Percentiles rank a stretch among this genome's conserved stretches.
Evolutionary conservation across 2,797 vertebrate genomes (phyloP).

Genomic region (Distichodus sexfasciatus): DNA sequence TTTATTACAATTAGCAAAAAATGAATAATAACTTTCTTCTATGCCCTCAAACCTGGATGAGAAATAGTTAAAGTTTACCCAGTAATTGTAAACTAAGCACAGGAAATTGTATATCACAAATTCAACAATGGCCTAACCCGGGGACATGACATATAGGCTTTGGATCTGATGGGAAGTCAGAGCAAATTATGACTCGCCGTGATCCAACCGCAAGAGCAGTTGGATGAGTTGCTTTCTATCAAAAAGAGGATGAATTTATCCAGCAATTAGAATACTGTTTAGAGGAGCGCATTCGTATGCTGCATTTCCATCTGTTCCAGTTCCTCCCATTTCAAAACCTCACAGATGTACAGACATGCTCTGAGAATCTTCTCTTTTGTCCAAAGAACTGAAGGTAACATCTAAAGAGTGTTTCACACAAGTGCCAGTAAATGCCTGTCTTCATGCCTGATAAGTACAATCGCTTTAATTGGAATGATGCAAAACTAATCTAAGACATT

Average conservation of each 20-base stretch:
- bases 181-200: constrained; percentile 38
- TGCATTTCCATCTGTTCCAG: constrained; percentile 40
- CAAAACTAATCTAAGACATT: constrained; percentile 35
- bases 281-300: constrained; percentile 36
- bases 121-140: constrained; percentile 41
- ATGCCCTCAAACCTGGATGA: constrained; percentile 28
- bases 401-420: constrained; percentile 36
- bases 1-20: too few relatives aligned
- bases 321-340: constrained; percentile 41
- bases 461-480: constrained; percentile 45
- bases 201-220: constrained; percentile 10
- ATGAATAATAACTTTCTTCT: not conserved
- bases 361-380: constrained; percentile 33
- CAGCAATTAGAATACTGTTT: constrained; percentile 21
- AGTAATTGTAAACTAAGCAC: constrained; percentile 35
- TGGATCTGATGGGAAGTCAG: constrained; percentile 43
- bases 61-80: constrained; percentile 45
- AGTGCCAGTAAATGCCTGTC: constrained; percentile 33
- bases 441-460: constrained; percentile 46
- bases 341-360: constrained; percentile 48
- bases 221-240: constrained; percentile 21
- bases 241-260: constrained; percentile 25
- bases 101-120: constrained; percentile 48
- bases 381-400: constrained; percentile 35
- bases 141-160: constrained; percentile 28